Evolutionary conservation across 2,888 invertebrate species (phyloP), one percentile per base, ranked within the genome.

Genomic region (Ophion ventricosus): DNA sequence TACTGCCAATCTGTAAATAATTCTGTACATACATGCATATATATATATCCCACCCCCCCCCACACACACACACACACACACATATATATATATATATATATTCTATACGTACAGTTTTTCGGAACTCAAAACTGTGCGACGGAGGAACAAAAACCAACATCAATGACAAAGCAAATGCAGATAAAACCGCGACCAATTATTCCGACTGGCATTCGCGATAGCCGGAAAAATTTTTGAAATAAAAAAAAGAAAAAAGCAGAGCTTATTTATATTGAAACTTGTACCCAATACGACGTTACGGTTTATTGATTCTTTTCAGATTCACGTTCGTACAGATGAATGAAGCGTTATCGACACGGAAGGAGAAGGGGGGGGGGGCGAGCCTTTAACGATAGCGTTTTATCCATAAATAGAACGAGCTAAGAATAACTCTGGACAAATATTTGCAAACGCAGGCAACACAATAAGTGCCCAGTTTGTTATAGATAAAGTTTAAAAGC

Each of bases 1-100:
- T 86, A 85, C 73, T 87, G 72, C 72, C 11, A 20, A 86, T 87
- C 85, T 91, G 91, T 91, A 91, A 88, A 91, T 91, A 91, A 88
- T 85, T 90, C 87, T 90, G 88, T 91, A 90, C 88, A 90, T 87
- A 88, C 26, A 64, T 54, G n/a, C 26, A n/a, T n/a, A n/a, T n/a
- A n/a, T n/a, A n/a, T n/a, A n/a, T n/a, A n/a, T n/a, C n/a, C n/a
- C n/a, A n/a, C n/a, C n/a, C n/a, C n/a, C n/a, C n/a, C n/a, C n/a
- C n/a, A n/a, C n/a, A n/a, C n/a, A n/a, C n/a, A n/a, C n/a, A n/a
- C n/a, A n/a, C n/a, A n/a, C n/a, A n/a, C 11, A 49, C 25, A 29
- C 10, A 54, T 26, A 69, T 69, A 69, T 69, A 49, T 25, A 54
- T 54, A 69, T 20, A 70, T 20, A 49, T 63, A 63, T 26, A 54